Evolutionary conservation across 2,888 invertebrate genomes (phyloP), one percentile per base, ranked within the genome.

Genomic region (Drosophila percnosoma): DNA sequence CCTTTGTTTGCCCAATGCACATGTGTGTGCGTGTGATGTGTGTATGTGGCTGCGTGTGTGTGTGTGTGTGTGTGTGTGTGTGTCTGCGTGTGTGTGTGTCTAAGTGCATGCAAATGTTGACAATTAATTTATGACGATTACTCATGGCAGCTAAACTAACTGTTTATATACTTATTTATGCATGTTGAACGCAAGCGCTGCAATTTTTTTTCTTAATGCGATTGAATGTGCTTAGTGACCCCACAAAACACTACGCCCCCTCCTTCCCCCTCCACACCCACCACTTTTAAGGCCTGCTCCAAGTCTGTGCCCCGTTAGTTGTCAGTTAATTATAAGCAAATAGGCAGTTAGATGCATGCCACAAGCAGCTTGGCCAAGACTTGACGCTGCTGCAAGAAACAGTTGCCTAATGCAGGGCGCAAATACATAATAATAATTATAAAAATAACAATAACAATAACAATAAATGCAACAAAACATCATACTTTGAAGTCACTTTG

Each of bases 61-160:
- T 29, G 62, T 29, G 29, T 29, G 29, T 29, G 29, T 29, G 62
- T 57, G 63, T 57, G n/a, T n/a, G n/a, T n/a, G 72, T 40, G 29
- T 64, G 65, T 51, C 7, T 73, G 75, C 68, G 63, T 57, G 64
- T 57, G 73, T 68, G 70, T 65, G 74, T 78, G 80, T 74, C 85
- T 85, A 85, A 85, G 89, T 89, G 89, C 87, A 89, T 83, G 85
- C 85, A 89, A 91, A 90, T 91, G 91, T 91, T 91, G 92, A 91
- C 92, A 92, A 91, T 91, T 91, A 91, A 92, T 91, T 91, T 91
- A 92, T 92, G 89, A 89, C 91, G 88, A 91, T 91, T 91, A 91
- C 91, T 91, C 92, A 92, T 91, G 91, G 90, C 89, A 89, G 89
- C 89, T 89, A 86, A 85, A 87, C 85, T 87, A 87, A 87, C 85